Evolutionary conservation across 2,797 vertebrate genomes (phyloP), one percentile per base, ranked within the genome.

Genomic region (Peromyscus nudipes): DNA sequence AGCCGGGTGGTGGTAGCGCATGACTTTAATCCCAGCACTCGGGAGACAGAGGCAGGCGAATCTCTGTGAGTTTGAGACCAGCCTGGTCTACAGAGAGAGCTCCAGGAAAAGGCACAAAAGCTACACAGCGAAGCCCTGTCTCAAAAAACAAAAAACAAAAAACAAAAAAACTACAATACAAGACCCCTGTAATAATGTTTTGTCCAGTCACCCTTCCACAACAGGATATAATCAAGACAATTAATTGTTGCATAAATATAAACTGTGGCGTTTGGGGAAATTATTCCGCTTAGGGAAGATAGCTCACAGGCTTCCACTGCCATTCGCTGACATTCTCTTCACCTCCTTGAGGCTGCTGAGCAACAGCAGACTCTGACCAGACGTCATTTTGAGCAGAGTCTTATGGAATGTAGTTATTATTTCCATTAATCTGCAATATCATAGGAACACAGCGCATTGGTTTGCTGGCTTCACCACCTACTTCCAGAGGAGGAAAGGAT

Each of bases 201-300:
- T 87, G 23, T 90, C 75, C 81, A 73, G 76, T 79, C 85, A n/a
- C n/a, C 29, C 87, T 96, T 93, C 88, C 91, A 83, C 16, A 71
- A 73, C 75, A 89, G 60, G 67, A 88, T 87, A 34, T 60, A 69
- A 69, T 92, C 40, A 87, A 85, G n/a, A 19, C 52, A 73, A 69
- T 73, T 89, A 79, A 40, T 73, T 71, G 82, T 75, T 71, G n/a
- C 73, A 84, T 71, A 96, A 93, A 1, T 43, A 76, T 57, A 62
- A 14, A 3, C 37, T 65, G 27, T 46, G 65, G 57, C 23, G n/a
- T 75, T 93, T 89, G 60, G 77, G 85, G 31, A 96, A 92, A 71
- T 46, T 37, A 84, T 84, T 84, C 34, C 88, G 89, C 16, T 37
- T 19, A 52, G 60, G 77, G 73, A 82, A 76, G 91, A 79, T 16